Conservation (phyloP, 2,888 invertebrate genomes). For the Cephus runcator region DNA sequence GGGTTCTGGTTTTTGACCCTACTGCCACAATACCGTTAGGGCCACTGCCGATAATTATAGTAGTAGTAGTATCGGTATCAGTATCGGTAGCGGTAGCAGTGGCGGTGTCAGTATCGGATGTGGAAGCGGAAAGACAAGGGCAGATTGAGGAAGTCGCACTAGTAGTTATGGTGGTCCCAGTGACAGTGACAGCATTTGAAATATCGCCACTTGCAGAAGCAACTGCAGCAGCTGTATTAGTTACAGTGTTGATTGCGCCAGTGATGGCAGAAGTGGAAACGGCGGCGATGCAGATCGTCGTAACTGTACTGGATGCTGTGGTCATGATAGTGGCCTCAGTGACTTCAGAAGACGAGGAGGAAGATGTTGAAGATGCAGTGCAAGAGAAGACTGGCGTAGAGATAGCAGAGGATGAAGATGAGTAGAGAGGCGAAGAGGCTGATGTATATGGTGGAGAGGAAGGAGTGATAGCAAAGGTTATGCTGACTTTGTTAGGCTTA, state of each 20-base stretch:
- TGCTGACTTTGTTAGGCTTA: slow-evolving; percentile 32
- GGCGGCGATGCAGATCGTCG: not conserved
- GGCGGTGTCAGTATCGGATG: not conserved
- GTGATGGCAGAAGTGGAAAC: not conserved
- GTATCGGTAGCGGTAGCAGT: not conserved
- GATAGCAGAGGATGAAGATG: too few relatives aligned
- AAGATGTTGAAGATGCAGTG: too few relatives aligned
- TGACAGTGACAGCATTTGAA: not conserved
- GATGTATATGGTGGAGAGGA: too few relatives aligned
- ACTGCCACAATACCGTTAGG: not conserved
- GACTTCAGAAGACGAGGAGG: too few relatives aligned
- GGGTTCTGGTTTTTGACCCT: too few relatives aligned
- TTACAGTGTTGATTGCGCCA: not conserved
- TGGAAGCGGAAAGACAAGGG: not conserved
- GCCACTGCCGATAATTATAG: not conserved
- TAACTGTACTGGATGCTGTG: not conserved
- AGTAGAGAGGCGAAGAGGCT: too few relatives aligned
- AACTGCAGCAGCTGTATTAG: not conserved
- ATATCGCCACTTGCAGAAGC: not conserved
- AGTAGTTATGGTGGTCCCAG: not conserved
- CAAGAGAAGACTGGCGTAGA: too few relatives aligned
- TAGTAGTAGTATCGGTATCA: not conserved
- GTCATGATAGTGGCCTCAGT: not conserved
- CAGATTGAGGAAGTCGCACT: not conserved
- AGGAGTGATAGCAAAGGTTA: too few relatives aligned